These are phyloP conservation scores for Perognathus longimembris DNA, from an alignment of 2,113 vertebrate genomes.

Conservation along the genomic window DNA sequence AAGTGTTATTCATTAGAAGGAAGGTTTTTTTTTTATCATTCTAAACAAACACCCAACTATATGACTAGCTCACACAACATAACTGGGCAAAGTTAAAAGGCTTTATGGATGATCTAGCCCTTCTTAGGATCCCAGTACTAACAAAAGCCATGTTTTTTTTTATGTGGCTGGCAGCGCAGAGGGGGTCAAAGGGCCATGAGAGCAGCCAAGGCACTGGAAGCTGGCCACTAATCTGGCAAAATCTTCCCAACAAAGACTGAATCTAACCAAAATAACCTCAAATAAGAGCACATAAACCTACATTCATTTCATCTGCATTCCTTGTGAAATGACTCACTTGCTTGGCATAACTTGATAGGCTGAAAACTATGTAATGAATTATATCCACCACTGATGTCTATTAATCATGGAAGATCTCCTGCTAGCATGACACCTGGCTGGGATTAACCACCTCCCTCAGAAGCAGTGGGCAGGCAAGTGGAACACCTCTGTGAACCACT, in stretches of 20 bases:
- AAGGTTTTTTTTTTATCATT: background rate
- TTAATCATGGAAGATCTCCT: slow-evolving; percentile 1
- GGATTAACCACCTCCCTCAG: slow-evolving; percentile 6
- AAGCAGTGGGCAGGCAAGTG: background rate
- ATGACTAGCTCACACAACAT: background rate
- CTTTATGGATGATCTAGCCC: background rate
- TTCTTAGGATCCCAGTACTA: background rate
- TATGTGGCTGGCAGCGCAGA: background rate
- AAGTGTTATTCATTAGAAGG: background rate
- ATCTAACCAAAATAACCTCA: background rate
- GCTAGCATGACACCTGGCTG: slow-evolving; percentile 1
- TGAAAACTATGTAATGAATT: slow-evolving; percentile 23
- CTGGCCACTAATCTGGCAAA: background rate
- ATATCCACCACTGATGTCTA: background rate
- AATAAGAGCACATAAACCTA: background rate
- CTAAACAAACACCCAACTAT: background rate
- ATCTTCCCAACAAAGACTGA: background rate
- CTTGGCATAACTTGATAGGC: background rate
- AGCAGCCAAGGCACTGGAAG: background rate
- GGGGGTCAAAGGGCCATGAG: background rate
- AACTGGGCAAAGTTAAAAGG: background rate
- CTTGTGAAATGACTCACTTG: background rate
- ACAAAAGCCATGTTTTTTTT: background rate
- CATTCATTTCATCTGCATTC: background rate
- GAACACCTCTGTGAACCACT: background rate